Conservation (phyloP, 2,888 invertebrate genomes). For the Tachina lurida region DNA sequence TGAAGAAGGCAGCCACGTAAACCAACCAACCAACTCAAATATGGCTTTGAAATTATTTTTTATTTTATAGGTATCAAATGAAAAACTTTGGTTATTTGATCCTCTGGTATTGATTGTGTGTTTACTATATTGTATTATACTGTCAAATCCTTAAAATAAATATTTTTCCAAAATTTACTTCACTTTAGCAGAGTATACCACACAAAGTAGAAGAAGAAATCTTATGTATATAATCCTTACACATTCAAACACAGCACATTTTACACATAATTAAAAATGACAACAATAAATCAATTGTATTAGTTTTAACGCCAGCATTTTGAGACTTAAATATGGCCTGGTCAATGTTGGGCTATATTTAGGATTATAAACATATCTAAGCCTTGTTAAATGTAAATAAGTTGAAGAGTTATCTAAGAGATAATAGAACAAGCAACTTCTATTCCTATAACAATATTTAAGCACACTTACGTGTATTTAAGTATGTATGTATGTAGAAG, state of each 20-base stretch:
- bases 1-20: too few species aligned
- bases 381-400: slow-evolving; percentile 44
- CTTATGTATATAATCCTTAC: not conserved
- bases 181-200: not conserved
- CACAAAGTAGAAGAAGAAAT: not conserved
- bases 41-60: too few species aligned
- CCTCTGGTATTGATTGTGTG: too few species aligned
- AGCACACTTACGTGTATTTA: not conserved
- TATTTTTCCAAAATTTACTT: not conserved
- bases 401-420: slow-evolving; percentile 21
- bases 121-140: not conserved
- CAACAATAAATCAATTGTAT: slow-evolving; percentile 48
- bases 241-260: not conserved
- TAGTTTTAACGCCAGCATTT: slow-evolving; percentile 1
- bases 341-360: slow-evolving; percentile 31
- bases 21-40: too few species aligned
- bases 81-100: too few species aligned
- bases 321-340: slow-evolving; percentile 5
- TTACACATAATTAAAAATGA: slow-evolving; percentile 47
- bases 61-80: too few species aligned
- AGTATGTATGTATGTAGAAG: not conserved
- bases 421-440: not conserved
- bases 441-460: not conserved
- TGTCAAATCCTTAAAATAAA: slow-evolving; percentile 11
- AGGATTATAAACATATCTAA: slow-evolving; percentile 25